Evolutionary conservation across 2,888 invertebrate genomes (phyloP).

Genomic region (Lepas anatifera): DNA sequence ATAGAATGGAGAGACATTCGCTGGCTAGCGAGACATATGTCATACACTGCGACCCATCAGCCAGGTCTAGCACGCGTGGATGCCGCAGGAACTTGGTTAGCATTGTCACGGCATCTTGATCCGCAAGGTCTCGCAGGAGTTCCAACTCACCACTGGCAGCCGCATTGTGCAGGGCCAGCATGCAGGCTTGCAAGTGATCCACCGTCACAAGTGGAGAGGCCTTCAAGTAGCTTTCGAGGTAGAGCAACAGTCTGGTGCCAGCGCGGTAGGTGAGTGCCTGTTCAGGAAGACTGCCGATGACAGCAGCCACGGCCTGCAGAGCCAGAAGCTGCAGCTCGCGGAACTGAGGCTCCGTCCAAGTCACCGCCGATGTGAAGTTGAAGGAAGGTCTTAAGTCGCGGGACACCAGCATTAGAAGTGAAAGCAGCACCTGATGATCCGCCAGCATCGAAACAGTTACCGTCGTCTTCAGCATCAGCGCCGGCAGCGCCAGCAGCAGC

Average conservation of each 20-base stretch:
- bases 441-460: background rate
- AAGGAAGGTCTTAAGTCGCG: background rate
- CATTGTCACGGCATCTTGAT: background rate
- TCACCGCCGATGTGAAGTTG: background rate
- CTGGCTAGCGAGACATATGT: background rate
- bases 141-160: background rate
- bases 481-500: constrained; percentile 6
- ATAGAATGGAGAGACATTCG: background rate
- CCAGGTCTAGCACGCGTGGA: background rate
- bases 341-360: constrained; percentile 4
- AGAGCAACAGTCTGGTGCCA: constrained; percentile 3
- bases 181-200: background rate
- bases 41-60: background rate
- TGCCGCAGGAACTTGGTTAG: background rate
- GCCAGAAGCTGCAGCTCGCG: constrained; percentile 5
- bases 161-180: constrained; percentile 1
- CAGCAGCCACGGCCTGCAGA: background rate
- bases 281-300: background rate
- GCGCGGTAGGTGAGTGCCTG: background rate
- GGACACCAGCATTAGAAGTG: background rate
- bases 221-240: background rate
- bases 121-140: background rate
- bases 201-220: background rate
- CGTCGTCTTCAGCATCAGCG: background rate
- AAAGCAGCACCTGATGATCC: constrained; percentile 1